A percentile compares a stretch with the other conserved stretches of the same genome.
Conservation (phyloP, 1,140 invertebrate genomes). For the Drosophila yakuba region DNA sequence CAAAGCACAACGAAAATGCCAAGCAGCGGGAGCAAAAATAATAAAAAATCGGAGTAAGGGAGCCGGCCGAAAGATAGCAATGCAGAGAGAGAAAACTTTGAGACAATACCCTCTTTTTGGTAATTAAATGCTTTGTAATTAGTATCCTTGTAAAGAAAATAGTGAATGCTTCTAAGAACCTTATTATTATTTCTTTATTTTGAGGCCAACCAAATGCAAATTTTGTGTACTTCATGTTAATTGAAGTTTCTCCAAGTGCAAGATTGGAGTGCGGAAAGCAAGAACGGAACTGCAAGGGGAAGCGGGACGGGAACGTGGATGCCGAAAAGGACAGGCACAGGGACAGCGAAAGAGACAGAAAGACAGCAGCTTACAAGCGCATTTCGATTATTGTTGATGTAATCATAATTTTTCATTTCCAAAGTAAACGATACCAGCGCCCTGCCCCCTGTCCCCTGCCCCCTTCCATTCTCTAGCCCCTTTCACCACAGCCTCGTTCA, state of each 20-base stretch:
- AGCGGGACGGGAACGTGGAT: neutral
- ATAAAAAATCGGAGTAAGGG: constrained; percentile 32
- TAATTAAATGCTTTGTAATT: neutral
- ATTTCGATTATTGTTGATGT: constrained; percentile 83
- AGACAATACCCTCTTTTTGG: too few species aligned
- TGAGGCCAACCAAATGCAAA: too few species aligned
- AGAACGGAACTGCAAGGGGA: constrained; percentile 31
- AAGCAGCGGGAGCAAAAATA: constrained; percentile 42
- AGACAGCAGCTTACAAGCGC: constrained; percentile 73
- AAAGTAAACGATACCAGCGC: constrained; percentile 73
- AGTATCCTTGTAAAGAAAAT: too few species aligned
- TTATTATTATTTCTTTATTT: too few species aligned
- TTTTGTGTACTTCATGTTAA: too few species aligned
- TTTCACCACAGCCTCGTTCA: constrained; percentile 4
- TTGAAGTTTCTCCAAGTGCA: constrained; percentile 1
- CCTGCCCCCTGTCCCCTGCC: constrained; percentile 11
- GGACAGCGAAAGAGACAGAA: constrained; percentile 25
- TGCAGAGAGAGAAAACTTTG: constrained; percentile 8
- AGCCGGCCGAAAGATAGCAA: constrained; percentile 56
- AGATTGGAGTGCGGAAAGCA: constrained; percentile 33
- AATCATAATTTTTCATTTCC: constrained; percentile 83
- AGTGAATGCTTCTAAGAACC: too few species aligned
- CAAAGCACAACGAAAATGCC: constrained; percentile 44
- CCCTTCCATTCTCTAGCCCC: neutral
- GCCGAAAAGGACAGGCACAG: constrained; percentile 11